Evolutionary conservation across 2,888 invertebrate genomes (phyloP).

Genomic region (Gastracanthus pulcherrimus): DNA sequence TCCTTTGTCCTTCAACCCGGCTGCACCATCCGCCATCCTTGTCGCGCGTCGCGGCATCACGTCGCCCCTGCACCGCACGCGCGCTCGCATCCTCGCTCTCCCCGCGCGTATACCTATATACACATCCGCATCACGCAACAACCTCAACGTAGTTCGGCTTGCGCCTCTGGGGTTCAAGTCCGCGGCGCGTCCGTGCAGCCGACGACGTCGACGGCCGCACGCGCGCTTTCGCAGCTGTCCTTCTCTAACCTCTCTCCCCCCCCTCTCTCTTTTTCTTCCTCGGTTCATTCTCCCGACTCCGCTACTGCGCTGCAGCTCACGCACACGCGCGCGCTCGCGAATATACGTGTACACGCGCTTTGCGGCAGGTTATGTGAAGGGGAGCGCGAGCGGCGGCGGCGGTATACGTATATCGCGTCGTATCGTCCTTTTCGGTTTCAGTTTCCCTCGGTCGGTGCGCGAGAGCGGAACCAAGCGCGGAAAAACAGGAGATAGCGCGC

Average conservation of each 20-base stretch:
- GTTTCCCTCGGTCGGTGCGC: constrained; percentile 34
- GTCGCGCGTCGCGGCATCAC: too few species aligned
- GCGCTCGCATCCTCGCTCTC: background rate
- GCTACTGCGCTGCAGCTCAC: background rate
- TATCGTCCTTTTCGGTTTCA: constrained; percentile 50
- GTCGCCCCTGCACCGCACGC: background rate
- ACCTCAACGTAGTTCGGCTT: constrained; percentile 30
- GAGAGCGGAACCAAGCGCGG: too few species aligned
- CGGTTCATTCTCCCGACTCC: constrained; percentile 9
- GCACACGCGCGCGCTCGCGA: background rate
- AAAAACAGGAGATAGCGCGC: too few species aligned
- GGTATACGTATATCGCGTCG: background rate
- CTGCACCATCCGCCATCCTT: too few species aligned
- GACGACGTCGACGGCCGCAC: constrained; percentile 54
- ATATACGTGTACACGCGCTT: background rate
- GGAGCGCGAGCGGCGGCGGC: constrained; percentile 4
- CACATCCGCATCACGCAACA: background rate
- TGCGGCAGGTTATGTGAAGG: constrained; percentile 13
- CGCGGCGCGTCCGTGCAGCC: background rate
- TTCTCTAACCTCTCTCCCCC: constrained; percentile 4
- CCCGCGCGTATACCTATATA: background rate
- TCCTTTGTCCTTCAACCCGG: too few species aligned
- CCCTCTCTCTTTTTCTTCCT: constrained; percentile 3
- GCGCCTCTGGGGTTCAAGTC: background rate
- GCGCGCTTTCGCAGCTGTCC: constrained; percentile 53